Base-by-base conservation (phyloP, 2,888 invertebrate genomes). In the Biston betularia region DNA sequence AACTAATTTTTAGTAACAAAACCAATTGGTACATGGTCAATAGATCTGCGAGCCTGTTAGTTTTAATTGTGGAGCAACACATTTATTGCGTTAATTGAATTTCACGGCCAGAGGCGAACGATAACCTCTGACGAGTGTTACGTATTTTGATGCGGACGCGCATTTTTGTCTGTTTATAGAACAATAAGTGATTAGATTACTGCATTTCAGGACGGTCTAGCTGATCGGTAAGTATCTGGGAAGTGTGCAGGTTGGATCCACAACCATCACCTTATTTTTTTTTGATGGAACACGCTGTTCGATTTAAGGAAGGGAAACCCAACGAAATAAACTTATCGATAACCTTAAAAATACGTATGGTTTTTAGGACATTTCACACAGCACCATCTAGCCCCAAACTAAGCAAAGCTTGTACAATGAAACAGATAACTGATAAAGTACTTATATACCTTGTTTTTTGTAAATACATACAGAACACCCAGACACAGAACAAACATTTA, bases 61-160 rank as follows among this genome's bases (percentile, higher is more conserved):
- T 63, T 70, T 67, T 67, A 74, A 73, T 71, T 69, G 70, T 71
- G 57, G 63, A 63, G 68, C 35, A 65, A 65, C 70, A 54, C 69
- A 73, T 68, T 61, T 64, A 73, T 75, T 71, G 63, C 49, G 60
- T 65, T 65, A 71, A 75, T 75, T 70, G 69, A 60, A 54, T 66
- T 65, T 71, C 75, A 75, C 70, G 75, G 73, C 65, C 70, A 59
- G 62, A 60, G 69, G 34, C 62, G 71, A 67, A 67, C 70, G 71
- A 74, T 74, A 75, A 74, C 75, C 75, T 69, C 68, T 65, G 53
- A 35, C 38, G 44, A 57, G 63, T 66, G 60, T 57, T 63, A 65
- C 61, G 62, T 49, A 68, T 62, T 67, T 65, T 59, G 56, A 68
- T 55, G 75, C 73, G 71, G 69, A 67, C 68, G 73, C 74, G 72